These are phyloP conservation scores for Stegana nigrithorax DNA, from an alignment of 2,888 invertebrate species.

Conservation along the genomic window DNA sequence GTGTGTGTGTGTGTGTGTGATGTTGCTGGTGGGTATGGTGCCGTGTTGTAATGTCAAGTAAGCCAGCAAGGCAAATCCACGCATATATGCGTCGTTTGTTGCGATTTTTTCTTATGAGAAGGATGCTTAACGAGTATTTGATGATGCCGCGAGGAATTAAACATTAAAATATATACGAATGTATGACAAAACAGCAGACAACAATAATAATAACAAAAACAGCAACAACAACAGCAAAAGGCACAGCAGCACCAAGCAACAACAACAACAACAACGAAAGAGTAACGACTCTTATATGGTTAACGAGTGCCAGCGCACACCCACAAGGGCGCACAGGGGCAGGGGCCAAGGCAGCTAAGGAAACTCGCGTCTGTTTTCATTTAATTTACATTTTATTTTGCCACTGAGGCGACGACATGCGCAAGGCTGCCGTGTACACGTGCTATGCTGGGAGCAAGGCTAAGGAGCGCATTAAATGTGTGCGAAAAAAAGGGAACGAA, in stretches of 20 bases:
- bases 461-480: background rate
- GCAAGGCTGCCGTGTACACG: too few species aligned
- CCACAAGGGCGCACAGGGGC: too few species aligned
- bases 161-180: constrained; percentile 31
- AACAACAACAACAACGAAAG: background rate
- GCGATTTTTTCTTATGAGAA: constrained; percentile 35
- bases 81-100: constrained; percentile 28
- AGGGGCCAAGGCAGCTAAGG: background rate
- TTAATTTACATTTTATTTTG: constrained; percentile 4
- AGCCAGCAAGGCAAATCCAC: background rate
- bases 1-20: background rate
- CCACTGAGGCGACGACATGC: background rate
- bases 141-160: constrained; percentile 55
- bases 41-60: too few species aligned
- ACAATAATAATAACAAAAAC: background rate
- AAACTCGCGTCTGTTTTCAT: constrained; percentile 6
- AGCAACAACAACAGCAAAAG: constrained; percentile 7
- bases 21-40: background rate
- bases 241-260: background rate
- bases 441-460: background rate
- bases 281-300: constrained; percentile 3
- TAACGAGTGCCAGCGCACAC: background rate
- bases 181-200: background rate
- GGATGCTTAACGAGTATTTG: constrained; percentile 56
- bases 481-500: constrained; percentile 21